Conservation (phyloP, 2,113 vertebrate species). For the Malurus alboscapulatus region DNA sequence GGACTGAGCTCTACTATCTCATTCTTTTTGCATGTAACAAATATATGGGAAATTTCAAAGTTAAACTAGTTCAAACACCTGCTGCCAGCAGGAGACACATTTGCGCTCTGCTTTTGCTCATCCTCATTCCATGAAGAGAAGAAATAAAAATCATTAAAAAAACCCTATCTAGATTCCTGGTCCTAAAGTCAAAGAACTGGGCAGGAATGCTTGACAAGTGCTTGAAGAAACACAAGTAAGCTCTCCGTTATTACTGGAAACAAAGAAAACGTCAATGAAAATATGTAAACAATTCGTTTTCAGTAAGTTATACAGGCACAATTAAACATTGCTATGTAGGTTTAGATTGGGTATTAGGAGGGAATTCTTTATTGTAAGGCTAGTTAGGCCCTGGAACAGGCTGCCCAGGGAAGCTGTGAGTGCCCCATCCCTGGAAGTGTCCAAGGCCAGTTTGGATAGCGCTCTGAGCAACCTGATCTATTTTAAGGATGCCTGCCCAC, state of each 20-base stretch:
- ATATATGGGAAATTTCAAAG: constrained; percentile 19
- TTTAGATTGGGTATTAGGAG: not conserved
- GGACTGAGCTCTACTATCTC: not conserved
- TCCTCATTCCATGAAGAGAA: not conserved
- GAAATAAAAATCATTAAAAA: not conserved
- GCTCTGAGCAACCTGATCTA: not conserved
- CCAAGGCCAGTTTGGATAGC: not conserved
- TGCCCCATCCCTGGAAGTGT: not conserved
- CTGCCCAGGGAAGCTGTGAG: not conserved
- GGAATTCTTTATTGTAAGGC: not conserved
- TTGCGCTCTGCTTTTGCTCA: not conserved
- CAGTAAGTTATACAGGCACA: not conserved
- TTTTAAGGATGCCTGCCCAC: not conserved
- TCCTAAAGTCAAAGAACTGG: not conserved
- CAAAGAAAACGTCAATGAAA: not conserved
- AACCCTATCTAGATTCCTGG: not conserved
- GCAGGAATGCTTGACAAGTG: not conserved
- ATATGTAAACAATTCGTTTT: not conserved
- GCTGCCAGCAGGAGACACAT: not conserved
- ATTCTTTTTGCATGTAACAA: not conserved
- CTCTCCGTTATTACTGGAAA: not conserved
- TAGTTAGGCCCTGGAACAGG: not conserved
- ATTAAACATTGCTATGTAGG: not conserved
- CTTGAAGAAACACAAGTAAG: not conserved
- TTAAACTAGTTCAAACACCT: not conserved